Conservation (phyloP, 1,140 invertebrate species). For the Aphelenchoides fujianensis region DNA sequence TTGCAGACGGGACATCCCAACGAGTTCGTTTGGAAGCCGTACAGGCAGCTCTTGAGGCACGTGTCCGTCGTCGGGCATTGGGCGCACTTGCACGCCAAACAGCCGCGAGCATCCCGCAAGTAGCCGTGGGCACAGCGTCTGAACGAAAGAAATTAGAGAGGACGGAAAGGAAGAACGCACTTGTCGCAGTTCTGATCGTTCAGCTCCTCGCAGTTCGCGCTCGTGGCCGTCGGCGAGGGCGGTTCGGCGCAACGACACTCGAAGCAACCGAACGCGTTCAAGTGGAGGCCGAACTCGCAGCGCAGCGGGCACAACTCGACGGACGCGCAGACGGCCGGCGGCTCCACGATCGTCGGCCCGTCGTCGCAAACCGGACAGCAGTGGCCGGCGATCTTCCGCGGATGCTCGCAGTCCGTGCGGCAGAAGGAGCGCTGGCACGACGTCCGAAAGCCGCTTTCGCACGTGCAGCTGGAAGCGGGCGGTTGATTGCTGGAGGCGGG, state of each 20-base stretch:
- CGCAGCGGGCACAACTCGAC: conserved; percentile 32
- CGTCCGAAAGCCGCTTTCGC: conserved; percentile 64
- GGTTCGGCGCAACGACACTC: conserved; percentile 41
- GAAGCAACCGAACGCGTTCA: conserved; percentile 42
- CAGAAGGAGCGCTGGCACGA: conserved; percentile 68
- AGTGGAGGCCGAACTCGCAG: conserved; percentile 32
- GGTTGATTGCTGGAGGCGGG: conserved; percentile 38
- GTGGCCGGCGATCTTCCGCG: conserved; percentile 64
- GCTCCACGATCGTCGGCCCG: conserved; percentile 35
- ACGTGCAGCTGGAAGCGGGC: conserved; percentile 52
- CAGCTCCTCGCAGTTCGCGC: not conserved
- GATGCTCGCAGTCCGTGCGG: conserved; percentile 64
- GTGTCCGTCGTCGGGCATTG: conserved; percentile 52
- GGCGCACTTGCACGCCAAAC: conserved; percentile 66
- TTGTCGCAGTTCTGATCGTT: not conserved
- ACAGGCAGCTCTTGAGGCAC: conserved; percentile 63
- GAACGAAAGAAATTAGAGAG: conserved; percentile 50
- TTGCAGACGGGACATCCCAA: conserved; percentile 64
- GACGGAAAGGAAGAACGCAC: not conserved
- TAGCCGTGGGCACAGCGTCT: conserved; percentile 64
- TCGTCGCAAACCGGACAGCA: conserved; percentile 58
- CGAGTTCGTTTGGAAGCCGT: conserved; percentile 61
- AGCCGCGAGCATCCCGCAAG: conserved; percentile 64
- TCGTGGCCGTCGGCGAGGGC: not conserved
- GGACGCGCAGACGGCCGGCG: conserved; percentile 31